phyloP scores from a whole-genome alignment of 2,888 invertebrate species.

The Lamellibrachia satsuma region DNA sequence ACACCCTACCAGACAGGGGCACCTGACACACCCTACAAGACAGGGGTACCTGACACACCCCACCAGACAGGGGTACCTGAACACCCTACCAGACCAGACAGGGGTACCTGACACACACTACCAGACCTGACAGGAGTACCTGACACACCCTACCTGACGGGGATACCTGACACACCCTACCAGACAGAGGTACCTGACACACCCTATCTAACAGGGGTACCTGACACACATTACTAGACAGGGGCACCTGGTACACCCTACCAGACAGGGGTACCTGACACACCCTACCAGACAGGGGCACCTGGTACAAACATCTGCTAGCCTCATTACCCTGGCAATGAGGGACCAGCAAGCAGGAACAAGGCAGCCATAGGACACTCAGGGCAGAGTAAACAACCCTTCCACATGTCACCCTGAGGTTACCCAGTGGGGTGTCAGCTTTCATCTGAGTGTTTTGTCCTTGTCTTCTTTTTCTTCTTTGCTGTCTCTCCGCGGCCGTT shows the following conservation, averaged over 20 bases:
- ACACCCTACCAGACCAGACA: no score
- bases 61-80: no score
- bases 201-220: no score
- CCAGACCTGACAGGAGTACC: no score
- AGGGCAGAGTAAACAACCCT: background rate
- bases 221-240: no score
- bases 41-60: no score
- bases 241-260: no score
- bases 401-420: background rate
- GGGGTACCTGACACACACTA: no score
- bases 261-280: no score
- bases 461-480: slow-evolving; percentile 32
- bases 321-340: background rate
- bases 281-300: background rate
- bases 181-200: no score
- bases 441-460: slow-evolving; percentile 25
- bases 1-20: no score
- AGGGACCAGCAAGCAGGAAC: background rate
- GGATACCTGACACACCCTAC: background rate
- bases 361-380: background rate
- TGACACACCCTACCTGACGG: background rate
- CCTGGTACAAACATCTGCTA: background rate
- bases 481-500: slow-evolving; percentile 21
- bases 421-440: background rate
- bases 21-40: no score